phyloP scores from a whole-genome alignment of 2,113 vertebrate genomes.

The Epinephelus cyanopodus region DNA sequence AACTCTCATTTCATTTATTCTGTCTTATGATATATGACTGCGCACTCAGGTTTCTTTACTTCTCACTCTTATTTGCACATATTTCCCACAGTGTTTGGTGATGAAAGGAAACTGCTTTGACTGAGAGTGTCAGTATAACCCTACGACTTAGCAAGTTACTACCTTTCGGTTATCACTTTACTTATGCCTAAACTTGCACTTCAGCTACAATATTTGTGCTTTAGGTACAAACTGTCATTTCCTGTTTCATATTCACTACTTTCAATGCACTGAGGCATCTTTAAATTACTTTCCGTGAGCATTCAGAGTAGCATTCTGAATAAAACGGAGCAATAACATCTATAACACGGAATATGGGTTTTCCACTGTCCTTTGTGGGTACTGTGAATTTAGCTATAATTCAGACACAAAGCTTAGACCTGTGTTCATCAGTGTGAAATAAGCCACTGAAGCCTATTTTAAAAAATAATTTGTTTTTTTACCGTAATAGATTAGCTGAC shows the following conservation, averaged over 20 bases:
- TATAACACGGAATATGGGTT: background rate
- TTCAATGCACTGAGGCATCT: slow-evolving; percentile 32
- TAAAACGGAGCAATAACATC: slow-evolving; percentile 34
- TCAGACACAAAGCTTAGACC: slow-evolving; percentile 3
- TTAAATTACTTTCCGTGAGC: slow-evolving; percentile 39
- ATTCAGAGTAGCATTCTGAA: slow-evolving; percentile 27
- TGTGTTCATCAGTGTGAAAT: slow-evolving; percentile 23
- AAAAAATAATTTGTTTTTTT: slow-evolving; percentile 41
- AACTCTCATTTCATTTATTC: slow-evolving; percentile 47
- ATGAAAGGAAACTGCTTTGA: background rate
- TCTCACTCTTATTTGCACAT: background rate
- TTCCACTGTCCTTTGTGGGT: slow-evolving; percentile 20
- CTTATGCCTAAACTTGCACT: slow-evolving; percentile 2
- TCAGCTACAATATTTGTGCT: slow-evolving; percentile 19
- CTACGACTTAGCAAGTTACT: background rate
- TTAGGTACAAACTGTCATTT: slow-evolving; percentile 9
- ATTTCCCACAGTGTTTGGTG: background rate
- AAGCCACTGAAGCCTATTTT: slow-evolving; percentile 27
- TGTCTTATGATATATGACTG: slow-evolving; percentile 43
- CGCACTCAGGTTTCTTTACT: background rate
- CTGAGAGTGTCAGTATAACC: background rate
- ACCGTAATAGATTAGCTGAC: slow-evolving; percentile 47
- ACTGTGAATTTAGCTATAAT: slow-evolving; percentile 26
- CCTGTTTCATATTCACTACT: slow-evolving; percentile 32
- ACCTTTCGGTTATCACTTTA: slow-evolving; percentile 25